Evolutionary conservation across 2,113 vertebrate species (phyloP), one percentile per base, ranked within the genome.

Genomic region (Indicator maculatus): DNA sequence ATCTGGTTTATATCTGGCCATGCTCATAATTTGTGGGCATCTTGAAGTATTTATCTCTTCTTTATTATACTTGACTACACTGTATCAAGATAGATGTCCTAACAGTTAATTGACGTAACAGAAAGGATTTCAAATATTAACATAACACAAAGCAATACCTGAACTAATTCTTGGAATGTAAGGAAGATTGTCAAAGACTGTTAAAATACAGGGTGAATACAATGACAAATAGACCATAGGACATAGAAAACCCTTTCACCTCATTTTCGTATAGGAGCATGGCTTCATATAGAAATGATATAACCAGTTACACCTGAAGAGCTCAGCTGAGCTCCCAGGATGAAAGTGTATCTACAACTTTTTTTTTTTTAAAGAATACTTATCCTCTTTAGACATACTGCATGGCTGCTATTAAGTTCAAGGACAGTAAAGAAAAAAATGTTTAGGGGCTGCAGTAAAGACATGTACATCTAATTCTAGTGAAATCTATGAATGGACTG

Each of bases 31-130:
- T 93, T 95, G 53, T 95, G 95, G 93, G 89, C 89, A 95, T 95
- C 95, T 95, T 96, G 94, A 96, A 97, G 85, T 95, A 93, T 95
- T 97, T 97, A 95, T 91, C 95, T 96, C 92, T 94, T 88, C 84
- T 92, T 89, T 89, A 91, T 93, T 94, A 85, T 92, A 44, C 87
- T 93, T 92, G 53, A 88, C 81, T 86, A 79, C 65, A 85, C 52
- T 83, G 17, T 91, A 78, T 71, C 82, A 93, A 88, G 82, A 92
- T 93, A 76, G 82, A 93, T 93, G 82, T 73, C 78, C 53, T 80
- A 59, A 60, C 47, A 93, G 87, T 86, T 96, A 96, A 96, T 93
- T 95, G 96, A 93, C 83, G 83, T 60, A 91, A 91, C 3, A 8
- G 82, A 89, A 95, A 86, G n/a, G 38, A 86, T 39, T 91, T 58